Base-by-base conservation (phyloP, 2,113 vertebrate genomes). In the Scalopus aquaticus region DNA sequence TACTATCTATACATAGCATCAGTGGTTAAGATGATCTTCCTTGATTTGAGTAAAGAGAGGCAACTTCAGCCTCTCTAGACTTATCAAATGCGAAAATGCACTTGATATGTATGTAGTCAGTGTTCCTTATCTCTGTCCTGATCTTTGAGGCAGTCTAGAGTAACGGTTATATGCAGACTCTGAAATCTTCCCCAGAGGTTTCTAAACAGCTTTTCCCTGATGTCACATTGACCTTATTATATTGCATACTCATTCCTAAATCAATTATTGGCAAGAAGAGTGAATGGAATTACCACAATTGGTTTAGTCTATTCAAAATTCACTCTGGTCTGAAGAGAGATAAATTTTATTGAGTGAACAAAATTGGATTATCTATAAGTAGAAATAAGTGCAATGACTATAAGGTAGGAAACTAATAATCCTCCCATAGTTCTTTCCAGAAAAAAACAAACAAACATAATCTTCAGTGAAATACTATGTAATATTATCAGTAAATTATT, bases 161-260 rank as follows among this genome's bases (percentile, higher is more conserved):
- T 88, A 91, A 58, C 69, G 15, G 26, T 42, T 90, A 74, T 80
- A 88, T 84, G 5, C 9, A 88, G 42, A 62, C 32, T 70, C 24
- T 76, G 10, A 6, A n/a, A 11, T 64, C 22, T 93, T 96, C 30
- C 26, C 11, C 6, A 62, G 37, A 78, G 24, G 3, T 73, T 88
- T 89, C 56, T 70, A 22, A 90, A 17, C 35, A 79, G 35, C 54
- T 9, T 58, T 62, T 67, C 11, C 24, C n/a, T 37, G 46, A n/a
- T 88, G 39, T 79, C 26, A 76, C 30, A 49, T 49, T 81, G 39
- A 44, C 37, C 12, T n/a, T n/a, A 60, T 20, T 73, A 35, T 5
- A 65, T 72, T 44, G 58, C 35, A 73, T 89, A 42, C n/a, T 77
- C 7, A 81, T 86, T 92, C 39, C 7, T 94, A 95, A 64, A 81